Conservation (phyloP, 1,140 invertebrate species). For the Heliothis subflexa region DNA sequence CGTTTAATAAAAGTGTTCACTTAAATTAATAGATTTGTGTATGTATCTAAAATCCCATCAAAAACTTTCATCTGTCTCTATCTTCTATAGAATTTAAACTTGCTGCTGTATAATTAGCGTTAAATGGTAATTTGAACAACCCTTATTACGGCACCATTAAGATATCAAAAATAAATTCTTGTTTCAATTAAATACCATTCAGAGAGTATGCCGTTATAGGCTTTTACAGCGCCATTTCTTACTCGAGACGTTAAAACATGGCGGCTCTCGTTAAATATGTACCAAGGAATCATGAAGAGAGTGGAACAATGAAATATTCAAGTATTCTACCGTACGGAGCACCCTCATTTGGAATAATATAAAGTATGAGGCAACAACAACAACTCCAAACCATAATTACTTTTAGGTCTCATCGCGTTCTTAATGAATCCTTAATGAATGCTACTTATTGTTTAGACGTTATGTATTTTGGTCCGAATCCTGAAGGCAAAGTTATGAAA, state of each 20-base stretch:
- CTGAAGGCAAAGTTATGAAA: not conserved
- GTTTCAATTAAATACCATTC: constrained; percentile 23
- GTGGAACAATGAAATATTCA: constrained; percentile 62
- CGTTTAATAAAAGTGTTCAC: no score
- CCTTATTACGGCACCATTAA: constrained; percentile 14
- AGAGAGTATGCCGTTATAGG: constrained; percentile 1
- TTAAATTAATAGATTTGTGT: not conserved
- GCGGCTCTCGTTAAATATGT: constrained; percentile 59
- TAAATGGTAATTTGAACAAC: not conserved
- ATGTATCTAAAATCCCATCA: not conserved
- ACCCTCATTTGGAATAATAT: constrained; percentile 43
- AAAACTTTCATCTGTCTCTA: no score
- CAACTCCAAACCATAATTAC: constrained; percentile 38
- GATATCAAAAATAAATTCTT: constrained; percentile 18
- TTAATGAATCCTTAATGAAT: constrained; percentile 43
- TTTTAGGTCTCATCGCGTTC: constrained; percentile 40
- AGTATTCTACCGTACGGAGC: constrained; percentile 37
- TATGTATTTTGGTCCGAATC: not conserved
- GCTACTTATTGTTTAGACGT: constrained; percentile 24
- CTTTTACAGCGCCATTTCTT: constrained; percentile 21
- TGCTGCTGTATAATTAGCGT: not conserved
- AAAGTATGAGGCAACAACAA: constrained; percentile 37
- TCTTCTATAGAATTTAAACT: no score
- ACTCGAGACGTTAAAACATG: constrained; percentile 48
- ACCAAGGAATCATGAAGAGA: constrained; percentile 58